phyloP scores from a whole-genome alignment of 2,797 vertebrate species.

The Acanthurus lineatus region DNA sequence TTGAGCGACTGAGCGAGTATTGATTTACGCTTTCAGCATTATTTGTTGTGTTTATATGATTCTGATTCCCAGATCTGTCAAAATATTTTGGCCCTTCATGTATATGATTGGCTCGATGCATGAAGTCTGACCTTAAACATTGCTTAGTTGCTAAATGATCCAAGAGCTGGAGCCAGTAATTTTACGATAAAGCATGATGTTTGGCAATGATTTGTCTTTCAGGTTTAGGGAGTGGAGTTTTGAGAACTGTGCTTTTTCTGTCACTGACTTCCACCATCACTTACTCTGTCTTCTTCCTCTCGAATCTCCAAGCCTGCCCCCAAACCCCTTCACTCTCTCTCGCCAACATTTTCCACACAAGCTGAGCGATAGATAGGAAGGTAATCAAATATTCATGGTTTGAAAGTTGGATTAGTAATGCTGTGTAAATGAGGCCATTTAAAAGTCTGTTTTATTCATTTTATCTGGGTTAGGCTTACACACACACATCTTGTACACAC shows the following conservation, averaged over 20 bases:
- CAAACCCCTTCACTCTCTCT: conserved; percentile 28
- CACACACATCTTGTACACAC: conserved; percentile 49
- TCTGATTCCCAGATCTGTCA: conserved; percentile 43
- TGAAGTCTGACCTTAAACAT: conserved; percentile 39
- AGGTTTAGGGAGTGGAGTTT: conserved; percentile 42
- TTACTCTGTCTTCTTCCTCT: conserved; percentile 44
- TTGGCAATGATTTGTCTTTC: conserved; percentile 13
- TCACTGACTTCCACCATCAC: conserved; percentile 58
- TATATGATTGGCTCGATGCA: conserved; percentile 19
- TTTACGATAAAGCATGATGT: conserved; percentile 31
- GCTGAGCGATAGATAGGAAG: conserved; percentile 70
- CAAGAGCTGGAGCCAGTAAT: conserved; percentile 11
- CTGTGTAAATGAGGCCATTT: conserved; percentile 86
- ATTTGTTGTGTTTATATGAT: conserved; percentile 54
- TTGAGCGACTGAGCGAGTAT: conserved; percentile 24
- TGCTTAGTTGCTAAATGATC: conserved; percentile 21
- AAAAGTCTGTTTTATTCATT: conserved; percentile 87
- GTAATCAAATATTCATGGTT: conserved; percentile 86
- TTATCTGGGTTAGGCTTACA: conserved; percentile 83
- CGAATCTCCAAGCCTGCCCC: conserved; percentile 21
- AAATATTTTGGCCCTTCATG: conserved; percentile 17
- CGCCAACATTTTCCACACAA: conserved; percentile 64
- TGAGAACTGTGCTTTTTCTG: conserved; percentile 37
- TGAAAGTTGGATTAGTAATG: conserved; percentile 82
- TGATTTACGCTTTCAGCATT: conserved; percentile 30